Base-by-base conservation (phyloP, 2,797 vertebrate genomes). In the Sebastiscus albofasciatus region DNA sequence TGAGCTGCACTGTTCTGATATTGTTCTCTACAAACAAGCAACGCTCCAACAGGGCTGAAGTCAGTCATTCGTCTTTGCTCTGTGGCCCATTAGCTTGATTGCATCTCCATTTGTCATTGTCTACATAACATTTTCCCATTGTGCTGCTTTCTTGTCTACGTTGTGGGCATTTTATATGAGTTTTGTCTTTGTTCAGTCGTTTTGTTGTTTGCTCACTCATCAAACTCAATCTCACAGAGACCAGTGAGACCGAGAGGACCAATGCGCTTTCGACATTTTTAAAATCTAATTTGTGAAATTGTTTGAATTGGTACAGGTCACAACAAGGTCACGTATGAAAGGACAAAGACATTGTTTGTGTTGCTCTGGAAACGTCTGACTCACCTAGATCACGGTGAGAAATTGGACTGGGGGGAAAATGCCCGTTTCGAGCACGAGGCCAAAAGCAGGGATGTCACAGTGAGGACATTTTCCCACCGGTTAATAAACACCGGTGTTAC, bases 41-140 rank as follows among this genome's bases (percentile, higher is more conserved):
- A 18, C 6, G 20, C 64, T 72, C 75, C 42, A n/a, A 54, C 20
- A 26, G 55, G 27, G 72, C 42, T 60, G 65, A 14, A 78, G 56
- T 65, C 46, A 77, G 24, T 61, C 18, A 18, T 58, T 75, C 22
- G 16, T 61, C 59, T 75, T 83, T 42, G 12, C 66, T 85, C 67
- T 13, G 61, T 14, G 36, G 61, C 68, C 75, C 87, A 86, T 90
- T 85, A 86, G 71, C 84, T 79, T 80, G 81, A 90, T 83, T 86
- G 82, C 81, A 42, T 89, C 79, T 76, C 55, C 75, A 84, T 90
- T 90, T 87, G 80, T 90, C 73, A 84, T 75, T 27, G 69, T 87
- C 77, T 75, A 61, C 46, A 60, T 77, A 83, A 77, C 86, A 78
- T 88, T 81, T 88, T 24, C 27, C 5, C 60, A 54, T 78, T 6